phyloP scores from a whole-genome alignment of 53 echinoderm and acorn worm species.

The Holothuria scabra region DNA sequence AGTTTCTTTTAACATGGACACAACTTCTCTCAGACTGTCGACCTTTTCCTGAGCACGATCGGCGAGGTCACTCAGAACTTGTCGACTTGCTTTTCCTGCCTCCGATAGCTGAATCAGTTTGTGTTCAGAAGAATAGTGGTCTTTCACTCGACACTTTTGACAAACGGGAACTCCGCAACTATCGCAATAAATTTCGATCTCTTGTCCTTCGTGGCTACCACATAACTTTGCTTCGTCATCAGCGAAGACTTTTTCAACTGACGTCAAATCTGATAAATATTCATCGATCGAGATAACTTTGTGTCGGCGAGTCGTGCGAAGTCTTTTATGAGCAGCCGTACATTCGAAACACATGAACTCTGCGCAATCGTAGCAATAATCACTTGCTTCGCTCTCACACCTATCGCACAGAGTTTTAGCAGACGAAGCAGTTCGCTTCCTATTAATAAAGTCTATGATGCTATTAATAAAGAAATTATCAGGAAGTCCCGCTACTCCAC shows the following conservation, averaged over 20 bases:
- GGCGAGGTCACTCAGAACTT: constrained; percentile 59
- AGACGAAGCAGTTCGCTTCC: constrained; percentile 72
- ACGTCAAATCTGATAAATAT: constrained; percentile 79
- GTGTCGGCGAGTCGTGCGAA: constrained; percentile 83
- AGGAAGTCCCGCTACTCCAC: constrained; percentile 74
- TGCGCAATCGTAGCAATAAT: constrained; percentile 87
- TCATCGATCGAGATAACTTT: constrained; percentile 80
- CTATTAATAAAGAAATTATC: constrained; percentile 99
- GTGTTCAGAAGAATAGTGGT: constrained; percentile 74
- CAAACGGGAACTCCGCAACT: constrained; percentile 95
- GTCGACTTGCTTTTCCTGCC: constrained; percentile 70
- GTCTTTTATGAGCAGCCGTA: constrained; percentile 84
- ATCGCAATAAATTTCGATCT: constrained; percentile 88
- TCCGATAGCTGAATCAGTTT: constrained; percentile 70
- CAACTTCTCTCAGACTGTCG: constrained; percentile 65
- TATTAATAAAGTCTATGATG: constrained; percentile 95
- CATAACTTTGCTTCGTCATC: constrained; percentile 75
- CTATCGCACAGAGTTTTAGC: constrained; percentile 74
- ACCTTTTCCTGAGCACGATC: constrained; percentile 77
- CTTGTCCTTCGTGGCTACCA: constrained; percentile 73
- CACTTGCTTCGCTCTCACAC: constrained; percentile 85
- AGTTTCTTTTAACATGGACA: constrained; percentile 75
- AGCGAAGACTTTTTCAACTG: constrained; percentile 70
- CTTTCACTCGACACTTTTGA: constrained; percentile 76
- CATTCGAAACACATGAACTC: constrained; percentile 94